Evolutionary conservation across 2,113 vertebrate species (phyloP), one percentile per base, ranked within the genome.

Genomic region (Brevimyrus niger): DNA sequence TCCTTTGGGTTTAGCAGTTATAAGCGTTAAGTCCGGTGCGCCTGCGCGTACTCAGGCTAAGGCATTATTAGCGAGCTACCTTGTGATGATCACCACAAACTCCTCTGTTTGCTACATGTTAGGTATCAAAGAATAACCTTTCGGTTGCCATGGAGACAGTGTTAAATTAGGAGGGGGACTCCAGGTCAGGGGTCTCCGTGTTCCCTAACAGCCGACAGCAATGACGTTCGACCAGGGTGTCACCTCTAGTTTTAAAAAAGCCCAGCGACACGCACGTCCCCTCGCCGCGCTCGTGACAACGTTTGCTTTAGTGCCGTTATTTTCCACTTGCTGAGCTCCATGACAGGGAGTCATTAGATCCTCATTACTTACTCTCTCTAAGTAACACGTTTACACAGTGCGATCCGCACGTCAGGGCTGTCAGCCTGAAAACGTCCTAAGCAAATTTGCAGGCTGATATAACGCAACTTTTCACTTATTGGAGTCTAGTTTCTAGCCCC

Each of bases 311-410:
- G 85, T 53, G 46, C 3, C 6, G 85, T 13, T 87, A 17, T 53
- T 87, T 38, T 87, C 50, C 85, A 87, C 50, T 87, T 87, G n/a
- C 85, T 53, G 50, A 87, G 85, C 85, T 53, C 84, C 47, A n/a
- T 50, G 84, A 86, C 84, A 86, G 44, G 46, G 84, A 86, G 84
- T 86, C 84, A 86, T 86, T 51, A 86, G 84, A 47, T 86, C 5
- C 84, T 51, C 85, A 53, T 86, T 86, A 86, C n/a, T 87, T 51
- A 87, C 85, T 51, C n/a, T 50, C 23, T 48, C 85, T 35, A 19
- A 53, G 50, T 87, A 87, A 87, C 85, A 87, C 85, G 47, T 87
- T 87, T 87, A 53, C 50, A 3, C 85, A 38, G 15, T 55, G n/a
- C 44, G 47, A 48, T 47, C 83, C n/a, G 47, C 47, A 87, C 50